Evolutionary conservation across 1,140 invertebrate genomes (phyloP).

Genomic region (Drosophila equinoxialis): DNA sequence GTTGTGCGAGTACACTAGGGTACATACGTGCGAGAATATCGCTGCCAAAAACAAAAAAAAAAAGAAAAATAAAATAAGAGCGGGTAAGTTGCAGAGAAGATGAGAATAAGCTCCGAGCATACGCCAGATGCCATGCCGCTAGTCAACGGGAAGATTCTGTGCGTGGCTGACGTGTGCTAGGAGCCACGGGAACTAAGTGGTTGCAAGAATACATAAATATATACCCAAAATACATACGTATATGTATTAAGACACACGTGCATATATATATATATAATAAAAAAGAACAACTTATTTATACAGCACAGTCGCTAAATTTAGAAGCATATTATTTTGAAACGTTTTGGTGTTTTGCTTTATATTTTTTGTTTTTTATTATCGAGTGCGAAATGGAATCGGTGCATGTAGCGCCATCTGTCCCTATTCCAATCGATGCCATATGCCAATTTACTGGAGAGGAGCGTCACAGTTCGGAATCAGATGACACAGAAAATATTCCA

Average conservation of each 20-base stretch:
- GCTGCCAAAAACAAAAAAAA: slow-evolving; percentile 5
- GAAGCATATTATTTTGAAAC: slow-evolving; percentile 17
- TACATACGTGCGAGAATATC: slow-evolving; percentile 9
- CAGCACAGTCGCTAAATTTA: slow-evolving; percentile 18
- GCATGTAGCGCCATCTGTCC: slow-evolving; percentile 21
- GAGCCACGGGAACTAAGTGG: slow-evolving; percentile 10
- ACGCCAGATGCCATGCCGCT: slow-evolving; percentile 12
- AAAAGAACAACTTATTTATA: slow-evolving; percentile 17
- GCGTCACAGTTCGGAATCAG: slow-evolving; percentile 14
- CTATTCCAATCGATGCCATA: slow-evolving; percentile 1
- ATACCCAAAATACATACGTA: background rate
- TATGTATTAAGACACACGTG: slow-evolving; percentile 13
- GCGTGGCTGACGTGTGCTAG: slow-evolving; percentile 18
- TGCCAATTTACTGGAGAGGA: slow-evolving; percentile 2
- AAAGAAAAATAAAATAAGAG: background rate
- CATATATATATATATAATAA: slow-evolving; percentile 7
- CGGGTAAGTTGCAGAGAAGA: slow-evolving; percentile 10
- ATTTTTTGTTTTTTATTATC: background rate
- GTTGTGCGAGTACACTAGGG: background rate
- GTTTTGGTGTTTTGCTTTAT: background rate
- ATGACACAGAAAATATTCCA: slow-evolving; percentile 84
- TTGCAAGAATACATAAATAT: slow-evolving; percentile 6
- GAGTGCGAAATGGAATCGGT: slow-evolving; percentile 18
- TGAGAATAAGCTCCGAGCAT: slow-evolving; percentile 6
- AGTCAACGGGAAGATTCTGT: slow-evolving; percentile 20